Conservation (phyloP, 1,140 invertebrate species). For the Hyposmocoma kahamanoa region DNA sequence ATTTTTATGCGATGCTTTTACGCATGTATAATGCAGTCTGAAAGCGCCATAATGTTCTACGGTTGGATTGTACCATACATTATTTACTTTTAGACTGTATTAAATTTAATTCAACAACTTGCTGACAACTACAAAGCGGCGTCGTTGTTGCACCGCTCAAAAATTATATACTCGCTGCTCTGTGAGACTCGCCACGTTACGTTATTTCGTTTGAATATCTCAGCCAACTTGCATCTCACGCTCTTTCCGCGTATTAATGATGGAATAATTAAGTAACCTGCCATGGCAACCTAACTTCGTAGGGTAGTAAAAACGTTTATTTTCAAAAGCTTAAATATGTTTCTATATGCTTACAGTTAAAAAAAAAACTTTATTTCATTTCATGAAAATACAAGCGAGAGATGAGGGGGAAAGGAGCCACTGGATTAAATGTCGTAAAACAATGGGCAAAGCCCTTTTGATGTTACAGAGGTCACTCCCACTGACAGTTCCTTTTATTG, state of each 20-base stretch:
- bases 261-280: too few species aligned
- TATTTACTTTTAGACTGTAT: background rate
- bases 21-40: too few species aligned
- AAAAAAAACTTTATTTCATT: conserved; percentile 10
- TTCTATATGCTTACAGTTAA: background rate
- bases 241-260: too few species aligned
- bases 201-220: background rate
- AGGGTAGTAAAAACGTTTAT: too few species aligned
- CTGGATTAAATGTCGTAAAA: conserved; percentile 33
- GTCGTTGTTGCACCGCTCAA: background rate
- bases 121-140: conserved; percentile 3
- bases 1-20: too few species aligned
- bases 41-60: too few species aligned
- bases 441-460: conserved; percentile 32
- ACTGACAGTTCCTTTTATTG: conserved; percentile 30
- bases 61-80: background rate
- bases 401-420: conserved; percentile 16
- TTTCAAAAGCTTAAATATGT: too few species aligned
- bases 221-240: too few species aligned
- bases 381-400: conserved; percentile 19
- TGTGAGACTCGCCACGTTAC: conserved; percentile 6
- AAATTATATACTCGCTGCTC: conserved; percentile 1
- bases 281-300: too few species aligned
- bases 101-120: conserved; percentile 7
- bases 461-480: conserved; percentile 25